Evolutionary conservation across 2,797 vertebrate genomes (phyloP).

Genomic region (Poecilia wingei): DNA sequence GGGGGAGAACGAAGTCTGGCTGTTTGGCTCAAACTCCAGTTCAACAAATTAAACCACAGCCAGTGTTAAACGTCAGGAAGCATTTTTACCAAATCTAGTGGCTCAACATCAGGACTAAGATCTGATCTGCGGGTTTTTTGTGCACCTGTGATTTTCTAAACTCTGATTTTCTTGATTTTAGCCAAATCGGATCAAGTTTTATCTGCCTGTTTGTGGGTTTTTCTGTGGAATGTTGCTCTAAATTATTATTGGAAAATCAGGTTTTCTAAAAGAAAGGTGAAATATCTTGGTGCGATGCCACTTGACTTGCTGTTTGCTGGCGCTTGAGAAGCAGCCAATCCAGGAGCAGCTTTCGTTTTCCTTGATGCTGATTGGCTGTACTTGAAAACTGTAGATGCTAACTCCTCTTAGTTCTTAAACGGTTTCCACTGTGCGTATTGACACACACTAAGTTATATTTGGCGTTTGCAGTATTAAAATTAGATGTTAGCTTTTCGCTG

Average conservation of each 20-base stretch:
- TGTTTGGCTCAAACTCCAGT: conserved; percentile 38
- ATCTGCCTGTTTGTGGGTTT: background rate
- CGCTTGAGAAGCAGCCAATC: background rate
- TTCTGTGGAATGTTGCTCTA: background rate
- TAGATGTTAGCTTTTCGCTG: background rate
- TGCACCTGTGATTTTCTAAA: background rate
- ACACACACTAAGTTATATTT: background rate
- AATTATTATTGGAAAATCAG: background rate
- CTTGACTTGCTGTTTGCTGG: background rate
- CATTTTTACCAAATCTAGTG: background rate
- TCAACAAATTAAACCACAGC: background rate
- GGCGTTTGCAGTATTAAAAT: background rate
- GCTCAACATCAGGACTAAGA: background rate
- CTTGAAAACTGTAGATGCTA: background rate
- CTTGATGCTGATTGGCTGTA: background rate
- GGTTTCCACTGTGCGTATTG: background rate
- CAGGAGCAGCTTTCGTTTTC: background rate
- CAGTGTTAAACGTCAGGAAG: background rate
- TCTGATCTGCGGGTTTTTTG: background rate
- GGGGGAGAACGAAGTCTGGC: conserved; percentile 66
- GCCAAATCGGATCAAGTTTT: background rate
- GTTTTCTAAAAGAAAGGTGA: background rate
- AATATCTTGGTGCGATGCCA: background rate
- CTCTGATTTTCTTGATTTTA: background rate
- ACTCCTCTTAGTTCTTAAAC: background rate